A percentile compares a stretch with the other conserved stretches of the same genome.
phyloP scores from a whole-genome alignment of 2,797 vertebrate genomes.

The Scleropages formosus region DNA sequence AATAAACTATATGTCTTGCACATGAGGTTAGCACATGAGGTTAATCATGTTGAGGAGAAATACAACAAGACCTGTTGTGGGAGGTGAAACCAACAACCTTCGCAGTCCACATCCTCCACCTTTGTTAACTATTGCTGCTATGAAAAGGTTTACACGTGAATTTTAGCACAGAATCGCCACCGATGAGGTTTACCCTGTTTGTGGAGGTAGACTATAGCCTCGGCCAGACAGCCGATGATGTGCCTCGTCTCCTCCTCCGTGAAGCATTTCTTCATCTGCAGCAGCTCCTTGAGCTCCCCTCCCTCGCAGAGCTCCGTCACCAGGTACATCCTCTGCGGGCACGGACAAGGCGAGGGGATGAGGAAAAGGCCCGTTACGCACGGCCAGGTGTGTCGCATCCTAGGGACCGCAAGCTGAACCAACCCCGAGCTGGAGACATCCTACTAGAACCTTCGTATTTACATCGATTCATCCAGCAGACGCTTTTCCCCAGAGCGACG shows the following conservation, averaged over 20 bases:
- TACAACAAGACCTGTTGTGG: too few relatives aligned
- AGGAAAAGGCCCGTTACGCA: not conserved
- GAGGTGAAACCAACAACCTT: too few relatives aligned
- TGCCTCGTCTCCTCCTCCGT: constrained; percentile 79
- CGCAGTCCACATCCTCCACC: too few relatives aligned
- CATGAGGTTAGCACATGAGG: too few relatives aligned
- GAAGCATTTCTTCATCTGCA: constrained; percentile 68
- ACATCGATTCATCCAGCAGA: too few relatives aligned
- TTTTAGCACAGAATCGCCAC: not conserved
- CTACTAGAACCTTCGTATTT: too few relatives aligned
- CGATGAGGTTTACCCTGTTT: constrained; percentile 64
- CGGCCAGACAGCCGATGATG: constrained; percentile 74
- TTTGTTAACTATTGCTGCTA: too few relatives aligned
- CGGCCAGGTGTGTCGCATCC: not conserved
- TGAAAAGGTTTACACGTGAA: too few relatives aligned
- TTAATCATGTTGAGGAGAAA: too few relatives aligned
- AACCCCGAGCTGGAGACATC: not conserved
- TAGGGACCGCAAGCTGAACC: not conserved
- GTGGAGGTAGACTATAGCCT: constrained; percentile 78
- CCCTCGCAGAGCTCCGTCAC: constrained; percentile 81
- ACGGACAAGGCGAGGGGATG: not conserved
- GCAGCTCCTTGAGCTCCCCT: constrained; percentile 76
- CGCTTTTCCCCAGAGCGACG: too few relatives aligned
- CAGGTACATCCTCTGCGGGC: constrained; percentile 75
- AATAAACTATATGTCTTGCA: too few relatives aligned